Evolutionary conservation across 2,888 invertebrate species (phyloP).

Genomic region (Neoscelio sp.): DNA sequence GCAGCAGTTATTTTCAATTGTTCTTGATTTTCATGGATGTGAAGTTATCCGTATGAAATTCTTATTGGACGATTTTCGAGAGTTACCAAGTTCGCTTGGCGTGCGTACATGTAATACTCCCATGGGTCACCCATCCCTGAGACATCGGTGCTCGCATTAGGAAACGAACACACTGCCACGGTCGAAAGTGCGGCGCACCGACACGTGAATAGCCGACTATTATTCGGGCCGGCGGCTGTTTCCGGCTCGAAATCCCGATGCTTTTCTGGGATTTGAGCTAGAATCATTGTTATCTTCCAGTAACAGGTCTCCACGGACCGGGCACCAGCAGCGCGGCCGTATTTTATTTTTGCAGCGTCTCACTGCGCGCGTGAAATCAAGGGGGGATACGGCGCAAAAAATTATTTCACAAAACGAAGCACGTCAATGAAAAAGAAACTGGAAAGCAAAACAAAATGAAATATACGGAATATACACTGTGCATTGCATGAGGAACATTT

Average conservation of each 20-base stretch:
- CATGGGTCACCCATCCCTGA: conserved; percentile 18
- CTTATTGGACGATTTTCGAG: conserved; percentile 4
- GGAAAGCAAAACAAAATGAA: conserved; percentile 29
- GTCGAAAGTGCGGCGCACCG: conserved; percentile 1
- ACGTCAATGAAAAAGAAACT: conserved; percentile 34
- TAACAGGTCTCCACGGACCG: conserved; percentile 62
- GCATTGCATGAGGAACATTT: conserved; percentile 44
- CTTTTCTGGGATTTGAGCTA: conserved; percentile 30
- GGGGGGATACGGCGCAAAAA: conserved; percentile 46
- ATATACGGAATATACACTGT: conserved; percentile 40
- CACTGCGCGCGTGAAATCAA: conserved; percentile 48
- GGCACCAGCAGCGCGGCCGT: conserved; percentile 52
- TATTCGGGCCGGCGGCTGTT: conserved; percentile 29
- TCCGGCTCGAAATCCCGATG: conserved; percentile 32
- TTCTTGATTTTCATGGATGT: not conserved
- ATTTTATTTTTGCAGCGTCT: conserved; percentile 46
- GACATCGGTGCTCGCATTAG: conserved; percentile 18
- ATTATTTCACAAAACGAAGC: conserved; percentile 56
- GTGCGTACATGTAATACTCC: conserved; percentile 2
- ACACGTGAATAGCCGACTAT: conserved; percentile 19
- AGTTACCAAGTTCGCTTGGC: not conserved
- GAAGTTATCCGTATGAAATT: not conserved
- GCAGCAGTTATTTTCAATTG: too few relatives aligned
- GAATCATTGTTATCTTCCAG: conserved; percentile 66
- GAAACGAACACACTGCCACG: conserved; percentile 20